phyloP scores from a whole-genome alignment of 1,140 invertebrate species.

The fruit fly (Drosophila melanogaster) region DNA sequence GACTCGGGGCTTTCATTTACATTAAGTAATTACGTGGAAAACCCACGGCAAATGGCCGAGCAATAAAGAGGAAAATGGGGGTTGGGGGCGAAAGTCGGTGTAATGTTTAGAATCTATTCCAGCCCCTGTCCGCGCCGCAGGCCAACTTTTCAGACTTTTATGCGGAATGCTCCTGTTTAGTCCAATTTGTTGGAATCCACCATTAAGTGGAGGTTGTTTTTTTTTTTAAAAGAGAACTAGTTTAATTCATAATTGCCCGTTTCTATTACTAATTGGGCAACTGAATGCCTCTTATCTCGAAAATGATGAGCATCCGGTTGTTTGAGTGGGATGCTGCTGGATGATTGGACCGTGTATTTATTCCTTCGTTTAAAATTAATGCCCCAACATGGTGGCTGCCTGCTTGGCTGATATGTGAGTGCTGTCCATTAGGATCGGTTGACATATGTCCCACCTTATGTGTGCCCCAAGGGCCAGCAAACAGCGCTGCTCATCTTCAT shows the following conservation, averaged over 20 bases:
- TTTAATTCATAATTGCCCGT: too few species aligned
- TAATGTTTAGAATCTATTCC: neutral
- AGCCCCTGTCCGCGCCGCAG: neutral
- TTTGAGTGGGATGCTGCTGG: neutral
- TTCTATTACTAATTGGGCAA: too few species aligned
- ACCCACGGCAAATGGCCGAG: neutral
- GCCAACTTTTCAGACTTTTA: neutral
- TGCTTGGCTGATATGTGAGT: slow-evolving; percentile 2
- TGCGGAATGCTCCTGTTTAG: too few species aligned
- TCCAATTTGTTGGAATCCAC: neutral
- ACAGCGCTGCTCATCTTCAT: slow-evolving; percentile 33
- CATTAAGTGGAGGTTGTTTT: neutral
- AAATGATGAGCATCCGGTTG: neutral
- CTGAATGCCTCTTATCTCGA: neutral
- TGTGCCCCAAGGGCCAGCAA: neutral
- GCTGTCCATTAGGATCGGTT: slow-evolving; percentile 17
- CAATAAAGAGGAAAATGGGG: neutral
- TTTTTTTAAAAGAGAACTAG: too few species aligned
- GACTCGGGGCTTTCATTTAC: slow-evolving; percentile 60
- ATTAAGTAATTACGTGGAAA: slow-evolving; percentile 75
- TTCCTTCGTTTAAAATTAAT: slow-evolving; percentile 8
- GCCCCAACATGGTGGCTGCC: neutral
- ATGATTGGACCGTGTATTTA: neutral
- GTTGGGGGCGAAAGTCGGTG: neutral
- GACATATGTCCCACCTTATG: slow-evolving; percentile 16